Conservation (phyloP, 2,113 vertebrate species). For the Phylloscopus whistleri region DNA sequence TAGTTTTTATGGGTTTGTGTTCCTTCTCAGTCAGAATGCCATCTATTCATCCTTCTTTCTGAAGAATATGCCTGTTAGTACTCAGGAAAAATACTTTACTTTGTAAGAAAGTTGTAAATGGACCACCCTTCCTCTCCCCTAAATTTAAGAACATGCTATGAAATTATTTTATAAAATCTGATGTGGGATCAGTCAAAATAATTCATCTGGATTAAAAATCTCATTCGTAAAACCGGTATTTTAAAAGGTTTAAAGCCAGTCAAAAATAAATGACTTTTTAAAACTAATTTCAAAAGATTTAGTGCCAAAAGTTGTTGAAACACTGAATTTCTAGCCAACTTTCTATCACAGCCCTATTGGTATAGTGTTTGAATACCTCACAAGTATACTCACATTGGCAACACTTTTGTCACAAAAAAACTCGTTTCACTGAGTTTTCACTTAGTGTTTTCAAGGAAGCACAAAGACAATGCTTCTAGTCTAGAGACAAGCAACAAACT, state of each 20-base stretch:
- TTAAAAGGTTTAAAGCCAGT: background rate
- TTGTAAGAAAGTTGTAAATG: background rate
- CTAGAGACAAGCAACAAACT: background rate
- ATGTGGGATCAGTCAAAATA: background rate
- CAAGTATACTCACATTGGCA: background rate
- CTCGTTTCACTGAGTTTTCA: background rate
- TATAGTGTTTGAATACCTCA: background rate
- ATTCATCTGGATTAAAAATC: background rate
- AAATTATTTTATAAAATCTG: background rate
- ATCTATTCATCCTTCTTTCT: background rate
- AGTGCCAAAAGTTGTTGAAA: background rate
- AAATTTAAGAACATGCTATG: background rate
- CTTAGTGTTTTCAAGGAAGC: background rate
- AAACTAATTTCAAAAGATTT: background rate
- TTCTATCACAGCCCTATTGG: background rate
- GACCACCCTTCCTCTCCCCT: background rate
- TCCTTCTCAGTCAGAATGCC: background rate
- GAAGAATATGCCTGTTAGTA: background rate
- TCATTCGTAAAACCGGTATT: background rate
- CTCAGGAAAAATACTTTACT: background rate
- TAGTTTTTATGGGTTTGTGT: background rate
- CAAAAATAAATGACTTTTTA: background rate
- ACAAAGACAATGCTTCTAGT: background rate
- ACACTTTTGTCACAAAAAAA: background rate
- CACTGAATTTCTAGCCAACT: background rate